phyloP scores from a whole-genome alignment of 1,140 invertebrate species.

The Procambarus clarkii region DNA sequence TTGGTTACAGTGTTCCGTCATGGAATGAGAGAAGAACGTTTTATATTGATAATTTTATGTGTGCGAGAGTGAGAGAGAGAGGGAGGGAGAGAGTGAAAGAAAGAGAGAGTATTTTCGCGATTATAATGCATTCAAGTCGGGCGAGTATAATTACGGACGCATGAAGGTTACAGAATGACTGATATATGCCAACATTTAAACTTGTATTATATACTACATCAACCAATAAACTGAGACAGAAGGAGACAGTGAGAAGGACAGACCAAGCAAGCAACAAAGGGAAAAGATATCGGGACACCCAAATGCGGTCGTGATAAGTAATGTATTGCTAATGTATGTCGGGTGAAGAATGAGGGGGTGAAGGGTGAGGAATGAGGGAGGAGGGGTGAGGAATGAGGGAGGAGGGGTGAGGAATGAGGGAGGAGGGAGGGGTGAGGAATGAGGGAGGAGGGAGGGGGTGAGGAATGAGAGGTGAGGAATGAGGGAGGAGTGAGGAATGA shows the following conservation, averaged over 20 bases:
- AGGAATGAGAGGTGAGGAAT: too few species aligned
- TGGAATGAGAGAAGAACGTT: too few species aligned
- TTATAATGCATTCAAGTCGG: conserved; percentile 2
- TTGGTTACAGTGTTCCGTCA: too few species aligned
- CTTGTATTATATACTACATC: too few species aligned
- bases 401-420: too few species aligned
- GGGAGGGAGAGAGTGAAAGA: neutral
- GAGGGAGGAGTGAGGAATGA: too few species aligned
- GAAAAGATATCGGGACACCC: too few species aligned
- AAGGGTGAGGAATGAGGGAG: too few species aligned
- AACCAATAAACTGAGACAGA: neutral
- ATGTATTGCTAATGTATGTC: neutral
- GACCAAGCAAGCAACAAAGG: neutral
- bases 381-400: too few species aligned
- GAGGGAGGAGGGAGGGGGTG: too few species aligned
- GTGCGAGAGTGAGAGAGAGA: neutral
- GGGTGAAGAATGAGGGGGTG: neutral
- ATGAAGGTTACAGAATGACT: conserved; percentile 17
- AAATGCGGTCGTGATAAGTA: neutral
- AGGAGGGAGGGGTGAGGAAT: too few species aligned
- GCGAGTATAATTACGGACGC: conserved; percentile 1
- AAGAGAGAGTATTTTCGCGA: neutral
- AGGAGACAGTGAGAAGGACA: conserved; percentile 19
- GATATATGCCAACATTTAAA: neutral
- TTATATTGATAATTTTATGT: too few species aligned